Conservation (phyloP, 2,797 vertebrate species). For the Bradypus variegatus region DNA sequence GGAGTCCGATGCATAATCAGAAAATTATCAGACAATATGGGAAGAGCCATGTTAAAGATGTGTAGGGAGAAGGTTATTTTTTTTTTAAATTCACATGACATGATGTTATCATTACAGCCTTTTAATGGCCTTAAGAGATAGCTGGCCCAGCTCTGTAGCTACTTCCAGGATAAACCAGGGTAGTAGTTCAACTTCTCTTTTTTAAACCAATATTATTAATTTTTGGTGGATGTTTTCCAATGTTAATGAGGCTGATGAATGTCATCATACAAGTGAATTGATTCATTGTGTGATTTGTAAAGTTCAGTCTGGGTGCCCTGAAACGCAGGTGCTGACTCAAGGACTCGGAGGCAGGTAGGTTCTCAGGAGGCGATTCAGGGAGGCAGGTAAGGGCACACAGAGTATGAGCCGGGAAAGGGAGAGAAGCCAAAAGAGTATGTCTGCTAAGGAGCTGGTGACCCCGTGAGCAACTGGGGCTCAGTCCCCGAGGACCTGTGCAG, state of each 20-base stretch:
- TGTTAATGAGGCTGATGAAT: background rate
- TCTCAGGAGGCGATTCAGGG: no score
- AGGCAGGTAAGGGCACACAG: background rate
- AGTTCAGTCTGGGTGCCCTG: background rate
- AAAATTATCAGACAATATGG: background rate
- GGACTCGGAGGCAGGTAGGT: no score
- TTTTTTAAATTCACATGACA: background rate
- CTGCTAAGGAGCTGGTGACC: no score
- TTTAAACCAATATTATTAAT: background rate
- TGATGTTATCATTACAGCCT: background rate
- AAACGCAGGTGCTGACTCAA: no score
- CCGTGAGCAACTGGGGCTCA: background rate
- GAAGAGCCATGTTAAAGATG: background rate
- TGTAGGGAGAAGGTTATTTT: background rate
- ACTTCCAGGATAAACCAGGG: background rate
- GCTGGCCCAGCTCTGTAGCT: background rate
- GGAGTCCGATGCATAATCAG: background rate
- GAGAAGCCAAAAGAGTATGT: background rate
- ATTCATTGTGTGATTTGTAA: background rate
- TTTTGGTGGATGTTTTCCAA: background rate
- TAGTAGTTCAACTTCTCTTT: background rate
- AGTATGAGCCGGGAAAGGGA: background rate
- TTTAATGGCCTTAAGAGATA: background rate
- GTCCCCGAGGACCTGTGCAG: no score
- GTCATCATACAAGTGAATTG: background rate